These are phyloP conservation scores for Synodontis membranacea DNA, from an alignment of 2,113 vertebrate genomes.

Conservation along the genomic window DNA sequence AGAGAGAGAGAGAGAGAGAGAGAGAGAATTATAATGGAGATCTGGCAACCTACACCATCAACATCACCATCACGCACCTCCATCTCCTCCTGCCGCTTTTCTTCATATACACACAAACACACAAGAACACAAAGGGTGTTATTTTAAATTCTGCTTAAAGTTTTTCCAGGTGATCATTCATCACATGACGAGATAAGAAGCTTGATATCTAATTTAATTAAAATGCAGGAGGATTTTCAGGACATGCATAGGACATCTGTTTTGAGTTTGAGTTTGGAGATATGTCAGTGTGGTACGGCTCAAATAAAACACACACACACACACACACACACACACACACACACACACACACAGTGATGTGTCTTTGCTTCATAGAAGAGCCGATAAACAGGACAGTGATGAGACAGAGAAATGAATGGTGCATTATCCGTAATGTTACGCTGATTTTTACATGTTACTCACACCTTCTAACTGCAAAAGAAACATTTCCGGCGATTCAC, in stretches of 20 bases:
- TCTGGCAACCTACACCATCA: constrained; percentile 68
- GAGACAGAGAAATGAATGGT: background rate
- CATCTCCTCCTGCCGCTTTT: constrained; percentile 57
- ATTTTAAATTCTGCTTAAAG: background rate
- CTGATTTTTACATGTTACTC: background rate
- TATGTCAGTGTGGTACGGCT: constrained; percentile 41
- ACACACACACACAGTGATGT: background rate
- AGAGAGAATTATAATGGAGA: constrained; percentile 57
- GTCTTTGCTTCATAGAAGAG: background rate
- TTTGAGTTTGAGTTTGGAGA: constrained; percentile 44
- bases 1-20: constrained; percentile 39
- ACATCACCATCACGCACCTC: constrained; percentile 19
- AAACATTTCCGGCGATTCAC: background rate
- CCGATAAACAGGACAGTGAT: constrained; percentile 5
- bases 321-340: constrained; percentile 3
- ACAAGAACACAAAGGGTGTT: background rate
- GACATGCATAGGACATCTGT: constrained; percentile 45
- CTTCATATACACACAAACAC: constrained; percentile 22
- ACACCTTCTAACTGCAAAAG: background rate
- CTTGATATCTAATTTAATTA: constrained; percentile 41
- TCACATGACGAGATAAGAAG: constrained; percentile 8
- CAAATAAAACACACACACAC: constrained; percentile 38
- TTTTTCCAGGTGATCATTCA: background rate
- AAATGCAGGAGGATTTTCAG: constrained; percentile 47
- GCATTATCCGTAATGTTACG: background rate